Evolutionary conservation across 2,888 invertebrate species (phyloP).

Genomic region (Orchestes rusci): DNA sequence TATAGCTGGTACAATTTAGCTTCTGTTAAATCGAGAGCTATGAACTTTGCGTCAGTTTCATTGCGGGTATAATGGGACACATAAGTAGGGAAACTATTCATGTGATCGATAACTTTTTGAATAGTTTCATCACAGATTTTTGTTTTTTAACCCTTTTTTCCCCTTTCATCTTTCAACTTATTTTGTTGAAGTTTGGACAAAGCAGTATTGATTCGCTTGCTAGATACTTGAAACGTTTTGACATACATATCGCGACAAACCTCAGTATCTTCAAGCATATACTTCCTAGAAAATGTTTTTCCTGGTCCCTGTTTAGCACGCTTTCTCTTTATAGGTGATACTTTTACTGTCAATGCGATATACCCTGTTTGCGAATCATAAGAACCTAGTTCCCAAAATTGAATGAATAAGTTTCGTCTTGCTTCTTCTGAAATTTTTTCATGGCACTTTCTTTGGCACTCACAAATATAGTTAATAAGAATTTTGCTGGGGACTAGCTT

Average conservation of each 20-base stretch:
- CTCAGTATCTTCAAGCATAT: conserved; percentile 16
- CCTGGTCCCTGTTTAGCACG: conserved; percentile 11
- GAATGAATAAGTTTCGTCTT: conserved; percentile 14
- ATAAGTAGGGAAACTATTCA: conserved; percentile 13
- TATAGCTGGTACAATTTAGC: conserved; percentile 13
- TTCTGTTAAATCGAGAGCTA: conserved; percentile 11
- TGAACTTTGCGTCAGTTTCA: conserved; percentile 11
- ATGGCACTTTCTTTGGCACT: conserved; percentile 14
- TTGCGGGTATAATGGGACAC: conserved; percentile 4
- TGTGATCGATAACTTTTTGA: conserved; percentile 17
- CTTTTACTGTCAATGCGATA: conserved; percentile 15
- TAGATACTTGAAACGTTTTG: conserved; percentile 16
- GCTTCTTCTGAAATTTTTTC: conserved; percentile 16
- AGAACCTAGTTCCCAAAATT: conserved; percentile 14
- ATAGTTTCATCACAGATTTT: conserved; percentile 19
- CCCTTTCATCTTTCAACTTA: conserved; percentile 14
- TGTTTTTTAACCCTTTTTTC: conserved; percentile 6
- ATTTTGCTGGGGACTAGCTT: conserved; percentile 4
- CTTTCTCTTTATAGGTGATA: conserved; percentile 18
- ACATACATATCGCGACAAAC: conserved; percentile 20
- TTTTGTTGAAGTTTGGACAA: conserved; percentile 9
- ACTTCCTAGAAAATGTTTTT: conserved; percentile 14
- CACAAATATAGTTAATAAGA: conserved; percentile 12
- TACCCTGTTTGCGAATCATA: conserved; percentile 19
- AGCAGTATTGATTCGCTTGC: conserved; percentile 12